Conservation (phyloP, 2,797 vertebrate genomes). For the Lepus townsendii region DNA sequence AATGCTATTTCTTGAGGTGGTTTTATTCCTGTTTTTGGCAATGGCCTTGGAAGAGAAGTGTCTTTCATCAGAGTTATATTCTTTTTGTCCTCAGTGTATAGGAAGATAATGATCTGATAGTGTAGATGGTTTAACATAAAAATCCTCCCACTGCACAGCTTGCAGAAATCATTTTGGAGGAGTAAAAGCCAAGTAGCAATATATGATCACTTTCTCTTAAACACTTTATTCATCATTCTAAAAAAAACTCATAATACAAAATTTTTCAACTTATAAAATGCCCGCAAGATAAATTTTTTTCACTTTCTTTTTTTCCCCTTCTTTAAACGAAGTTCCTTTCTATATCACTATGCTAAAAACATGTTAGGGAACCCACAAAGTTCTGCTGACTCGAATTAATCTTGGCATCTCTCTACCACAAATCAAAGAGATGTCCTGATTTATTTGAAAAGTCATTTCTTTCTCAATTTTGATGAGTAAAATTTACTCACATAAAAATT, state of each 20-base stretch:
- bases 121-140: constrained; percentile 68
- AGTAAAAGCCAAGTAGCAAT: constrained; percentile 60
- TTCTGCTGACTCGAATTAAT: constrained; percentile 2
- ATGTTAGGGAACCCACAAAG: not conserved
- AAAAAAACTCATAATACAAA: constrained; percentile 75
- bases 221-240: constrained; percentile 70
- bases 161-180: constrained; percentile 62
- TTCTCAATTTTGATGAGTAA: not conserved
- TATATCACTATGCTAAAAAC: constrained; percentile 5
- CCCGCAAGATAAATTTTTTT: constrained; percentile 55
- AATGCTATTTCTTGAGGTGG: not conserved
- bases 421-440: not conserved
- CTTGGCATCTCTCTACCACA: not conserved
- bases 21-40: not conserved
- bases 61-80: constrained; percentile 44
- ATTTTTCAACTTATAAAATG: constrained; percentile 74
- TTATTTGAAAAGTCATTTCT: not conserved
- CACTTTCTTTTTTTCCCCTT: not conserved
- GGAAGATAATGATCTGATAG: constrained; percentile 50
- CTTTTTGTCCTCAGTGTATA: constrained; percentile 57
- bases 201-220: constrained; percentile 66
- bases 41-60: not conserved
- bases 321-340: constrained; percentile 28
- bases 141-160: constrained; percentile 40
- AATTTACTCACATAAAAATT: constrained; percentile 26